Conservation (phyloP, 2,888 invertebrate genomes). For the Dryobotodes eremita region DNA sequence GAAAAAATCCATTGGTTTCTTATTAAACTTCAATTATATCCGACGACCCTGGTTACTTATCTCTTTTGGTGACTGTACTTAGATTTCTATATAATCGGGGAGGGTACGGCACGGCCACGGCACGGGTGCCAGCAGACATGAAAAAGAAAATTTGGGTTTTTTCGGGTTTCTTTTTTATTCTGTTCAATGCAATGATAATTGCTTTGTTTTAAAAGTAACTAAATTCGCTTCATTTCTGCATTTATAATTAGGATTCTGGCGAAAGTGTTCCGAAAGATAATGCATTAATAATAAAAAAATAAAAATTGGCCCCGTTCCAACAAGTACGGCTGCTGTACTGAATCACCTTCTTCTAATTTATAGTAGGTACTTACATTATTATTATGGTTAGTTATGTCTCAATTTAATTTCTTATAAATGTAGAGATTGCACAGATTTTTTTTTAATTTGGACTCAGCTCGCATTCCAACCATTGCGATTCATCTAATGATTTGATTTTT, state of each 20-base stretch:
- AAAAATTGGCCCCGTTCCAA: slow-evolving; percentile 38
- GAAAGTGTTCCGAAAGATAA: slow-evolving; percentile 14
- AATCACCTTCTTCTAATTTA: slow-evolving; percentile 34
- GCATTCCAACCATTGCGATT: slow-evolving; percentile 6
- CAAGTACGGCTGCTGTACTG: slow-evolving; percentile 13
- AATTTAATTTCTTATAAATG: slow-evolving; percentile 25
- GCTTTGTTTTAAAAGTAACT: background rate
- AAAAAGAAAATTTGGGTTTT: too few relatives aligned
- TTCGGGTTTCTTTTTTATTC: background rate
- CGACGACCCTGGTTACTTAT: too few relatives aligned
- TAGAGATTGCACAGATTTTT: slow-evolving; percentile 17
- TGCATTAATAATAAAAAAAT: slow-evolving; percentile 28
- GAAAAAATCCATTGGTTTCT: too few relatives aligned
- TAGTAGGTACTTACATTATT: slow-evolving; percentile 1
- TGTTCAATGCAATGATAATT: background rate
- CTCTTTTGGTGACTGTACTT: too few relatives aligned
- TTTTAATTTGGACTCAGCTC: background rate
- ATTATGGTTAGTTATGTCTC: slow-evolving; percentile 11
- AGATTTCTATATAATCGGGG: background rate
- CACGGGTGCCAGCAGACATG: background rate
- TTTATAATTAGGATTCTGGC: background rate
- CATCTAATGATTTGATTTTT: slow-evolving; percentile 14
- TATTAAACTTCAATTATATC: too few relatives aligned
- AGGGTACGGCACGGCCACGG: too few relatives aligned
- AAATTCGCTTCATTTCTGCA: background rate